A percentile compares a stretch with the other conserved stretches of the same genome.
Conservation (phyloP, 2,113 vertebrate species). For the Takifugu bimaculatus region DNA sequence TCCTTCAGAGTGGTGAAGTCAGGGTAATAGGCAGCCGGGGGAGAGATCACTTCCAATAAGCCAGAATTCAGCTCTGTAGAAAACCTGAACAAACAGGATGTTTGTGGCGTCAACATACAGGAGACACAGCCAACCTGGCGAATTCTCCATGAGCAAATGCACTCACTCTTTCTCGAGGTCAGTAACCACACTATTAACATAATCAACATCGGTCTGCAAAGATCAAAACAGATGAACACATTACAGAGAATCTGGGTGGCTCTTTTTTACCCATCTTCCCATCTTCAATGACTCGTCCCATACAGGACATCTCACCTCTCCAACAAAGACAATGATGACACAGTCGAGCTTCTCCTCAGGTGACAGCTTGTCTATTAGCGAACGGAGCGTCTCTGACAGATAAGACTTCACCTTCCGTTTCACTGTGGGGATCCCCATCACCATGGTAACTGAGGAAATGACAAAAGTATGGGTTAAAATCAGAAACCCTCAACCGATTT, state of each 20-base stretch:
- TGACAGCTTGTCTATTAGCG: slow-evolving; percentile 93
- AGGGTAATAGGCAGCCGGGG: slow-evolving; percentile 90
- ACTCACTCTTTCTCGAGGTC: slow-evolving; percentile 96
- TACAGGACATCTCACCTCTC: slow-evolving; percentile 81
- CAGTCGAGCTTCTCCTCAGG: slow-evolving; percentile 94
- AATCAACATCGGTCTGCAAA: slow-evolving; percentile 88
- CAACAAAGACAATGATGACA: slow-evolving; percentile 93
- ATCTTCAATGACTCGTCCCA: not conserved
- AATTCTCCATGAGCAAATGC: not conserved
- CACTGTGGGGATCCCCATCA: slow-evolving; percentile 98
- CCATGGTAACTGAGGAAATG: slow-evolving; percentile 87
- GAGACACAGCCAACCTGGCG: not conserved
- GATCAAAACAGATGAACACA: slow-evolving; percentile 12
- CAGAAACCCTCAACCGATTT: not conserved
- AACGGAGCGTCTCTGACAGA: slow-evolving; percentile 92
- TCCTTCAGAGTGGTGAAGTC: slow-evolving; percentile 91
- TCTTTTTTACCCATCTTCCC: too few relatives aligned
- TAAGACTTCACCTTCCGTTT: slow-evolving; percentile 98
- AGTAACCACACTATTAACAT: slow-evolving; percentile 86
- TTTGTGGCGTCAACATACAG: not conserved
- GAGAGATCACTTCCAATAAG: slow-evolving; percentile 93
- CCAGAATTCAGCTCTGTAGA: slow-evolving; percentile 91
- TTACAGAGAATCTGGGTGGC: not conserved
- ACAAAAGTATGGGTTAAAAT: slow-evolving; percentile 3
- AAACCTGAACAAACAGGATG: slow-evolving; percentile 78